Conservation (phyloP, 2,888 invertebrate species). For the Cosmorhoe ocellata region DNA sequence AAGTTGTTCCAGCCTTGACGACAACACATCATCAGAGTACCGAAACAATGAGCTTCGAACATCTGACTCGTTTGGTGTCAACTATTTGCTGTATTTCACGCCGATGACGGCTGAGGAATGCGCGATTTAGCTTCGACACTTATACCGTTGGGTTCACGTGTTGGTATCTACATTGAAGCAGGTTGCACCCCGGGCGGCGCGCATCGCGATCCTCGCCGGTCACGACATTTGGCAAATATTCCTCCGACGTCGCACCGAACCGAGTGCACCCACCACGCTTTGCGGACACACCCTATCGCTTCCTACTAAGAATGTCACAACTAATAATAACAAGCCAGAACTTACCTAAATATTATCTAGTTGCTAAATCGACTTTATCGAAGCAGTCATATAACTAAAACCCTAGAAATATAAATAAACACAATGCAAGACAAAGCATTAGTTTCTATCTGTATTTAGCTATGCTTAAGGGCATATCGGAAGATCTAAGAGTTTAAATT, state of each 20-base stretch:
- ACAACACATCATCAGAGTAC: conserved; percentile 11
- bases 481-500: conserved; percentile 54
- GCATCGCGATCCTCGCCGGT: conserved; percentile 79
- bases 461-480: conserved; percentile 47
- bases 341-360: too few relatives aligned
- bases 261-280: conserved; percentile 40
- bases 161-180: conserved; percentile 74
- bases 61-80: conserved; percentile 26
- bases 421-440: conserved; percentile 32
- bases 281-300: conserved; percentile 76
- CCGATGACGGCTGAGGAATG: conserved; percentile 47
- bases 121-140: conserved; percentile 66
- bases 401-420: conserved; percentile 29
- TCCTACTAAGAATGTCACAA: conserved; percentile 75
- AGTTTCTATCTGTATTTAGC: conserved; percentile 46
- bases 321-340: neutral
- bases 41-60: conserved; percentile 5
- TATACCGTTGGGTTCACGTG: conserved; percentile 75
- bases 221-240: conserved; percentile 82
- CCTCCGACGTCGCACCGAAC: conserved; percentile 61
- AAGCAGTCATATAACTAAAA: conserved; percentile 15
- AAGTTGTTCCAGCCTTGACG: conserved; percentile 34
- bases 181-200: conserved; percentile 74
- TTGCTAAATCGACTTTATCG: too few relatives aligned
- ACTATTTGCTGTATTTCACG: conserved; percentile 31